Conservation (phyloP, 2,888 invertebrate species). For the Microctonus brassicae region DNA sequence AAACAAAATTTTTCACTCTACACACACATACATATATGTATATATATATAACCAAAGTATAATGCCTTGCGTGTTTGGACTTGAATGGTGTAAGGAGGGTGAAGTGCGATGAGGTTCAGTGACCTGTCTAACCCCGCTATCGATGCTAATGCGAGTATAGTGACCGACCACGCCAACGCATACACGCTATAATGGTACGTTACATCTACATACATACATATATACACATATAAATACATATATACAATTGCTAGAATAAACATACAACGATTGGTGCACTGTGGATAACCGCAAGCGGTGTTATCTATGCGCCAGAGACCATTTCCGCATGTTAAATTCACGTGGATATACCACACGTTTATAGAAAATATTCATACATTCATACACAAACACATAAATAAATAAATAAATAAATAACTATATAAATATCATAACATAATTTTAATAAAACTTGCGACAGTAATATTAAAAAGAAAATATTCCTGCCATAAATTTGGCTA, state of each 20-base stretch:
- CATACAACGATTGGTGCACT: constrained; percentile 39
- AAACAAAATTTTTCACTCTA: no score
- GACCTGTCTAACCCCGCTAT: constrained; percentile 65
- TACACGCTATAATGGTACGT: constrained; percentile 14
- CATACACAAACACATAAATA: not conserved
- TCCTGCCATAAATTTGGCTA: no score
- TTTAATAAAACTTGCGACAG: no score
- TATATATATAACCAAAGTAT: not conserved
- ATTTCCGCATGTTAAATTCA: constrained; percentile 59
- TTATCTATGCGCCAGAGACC: constrained; percentile 59
- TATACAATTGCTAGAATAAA: no score
- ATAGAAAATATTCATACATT: not conserved
- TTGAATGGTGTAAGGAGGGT: constrained; percentile 31
- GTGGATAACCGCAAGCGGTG: constrained; percentile 53
- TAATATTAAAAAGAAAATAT: no score
- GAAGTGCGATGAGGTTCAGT: constrained; percentile 56
- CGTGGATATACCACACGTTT: constrained; percentile 35
- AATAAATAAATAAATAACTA: not conserved
- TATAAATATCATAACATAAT: no score
- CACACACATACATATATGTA: no score
- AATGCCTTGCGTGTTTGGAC: constrained; percentile 19
- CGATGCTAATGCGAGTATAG: constrained; percentile 62
- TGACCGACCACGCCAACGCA: constrained; percentile 55
- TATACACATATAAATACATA: constrained; percentile 9
- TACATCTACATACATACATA: constrained; percentile 19